Evolutionary conservation across 1,140 invertebrate species (phyloP), one percentile per base, ranked within the genome.

Genomic region (Trichonephila clavipes): DNA sequence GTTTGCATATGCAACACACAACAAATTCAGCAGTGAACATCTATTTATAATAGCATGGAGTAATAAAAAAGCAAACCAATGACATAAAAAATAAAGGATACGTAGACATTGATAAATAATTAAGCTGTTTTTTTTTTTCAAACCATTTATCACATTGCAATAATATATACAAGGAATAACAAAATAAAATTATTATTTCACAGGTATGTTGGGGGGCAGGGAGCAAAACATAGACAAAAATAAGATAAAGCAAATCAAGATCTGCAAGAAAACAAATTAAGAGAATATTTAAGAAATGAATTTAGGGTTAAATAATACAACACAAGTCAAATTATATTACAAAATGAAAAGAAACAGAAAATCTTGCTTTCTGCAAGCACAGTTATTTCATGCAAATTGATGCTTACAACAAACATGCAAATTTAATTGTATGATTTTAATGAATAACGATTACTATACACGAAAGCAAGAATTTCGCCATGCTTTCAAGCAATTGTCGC

Each of bases 381-480:
- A 58, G 51, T 44, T 85, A 21, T 58, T 21, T 51, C 44, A 85
- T 85, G 82, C 40, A 85, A 12, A 58, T 85, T 85, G 10, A 58
- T 85, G 44, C 10, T 24, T 85, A 58, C 19, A 24, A 85, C 19
- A 85, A 59, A 85, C 40, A 85, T 44, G 58, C 44, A n/a, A 58
- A 44, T 19, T 85, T 85, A 28, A n/a, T n/a, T 85, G 16, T 12
- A 10, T 85, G 21, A 58, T n/a, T 24, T 16, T 7, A 81, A 16
- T 81, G 72, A 51, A 8, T 51, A 58, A 18, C 58, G 21, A 24
- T 85, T 58, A 58, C 19, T 7, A 12, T 44, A 85, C 21, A 19
- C 58, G 44, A 85, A 85, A 44, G 82, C 82, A 58, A 85, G 82
- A 85, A 85, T 85, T 85, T 85, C 82, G 82, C 21, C 44, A 58